Base-by-base conservation (phyloP, 1,140 invertebrate species). In the Pachypsylla venusta region DNA sequence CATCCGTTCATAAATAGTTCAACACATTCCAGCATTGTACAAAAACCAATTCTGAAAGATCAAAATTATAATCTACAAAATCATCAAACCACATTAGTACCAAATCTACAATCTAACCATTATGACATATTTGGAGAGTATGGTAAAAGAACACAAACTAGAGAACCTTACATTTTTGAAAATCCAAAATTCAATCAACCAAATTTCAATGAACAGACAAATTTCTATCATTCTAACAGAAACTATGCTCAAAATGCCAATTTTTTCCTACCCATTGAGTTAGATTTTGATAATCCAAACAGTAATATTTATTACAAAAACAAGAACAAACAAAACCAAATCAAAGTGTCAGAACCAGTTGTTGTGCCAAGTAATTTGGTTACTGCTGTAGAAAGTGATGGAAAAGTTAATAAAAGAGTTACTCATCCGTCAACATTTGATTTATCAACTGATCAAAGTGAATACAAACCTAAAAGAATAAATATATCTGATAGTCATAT, bases 91-190 rank as follows among this genome's bases (percentile, higher is more conserved):
- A n/a, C n/a, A n/a, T n/a, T n/a, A n/a, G n/a, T n/a, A n/a, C n/a
- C n/a, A n/a, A n/a, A n/a, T n/a, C n/a, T n/a, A n/a, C n/a, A n/a
- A n/a, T n/a, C n/a, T n/a, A n/a, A 48, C 7, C 42, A 48, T 48
- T 48, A 48, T 48, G 42, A 48, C 22, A 48, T 48, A n/a, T 48
- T 48, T 48, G 42, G 42, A 48, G 42, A 48, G 22, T 48, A 48
- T n/a, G 42, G 42, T 19, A n/a, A 48, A n/a, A 48, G 22, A 48
- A 48, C 5, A 19, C 42, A 48, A 19, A 10, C 5, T 22, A 48
- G 22, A 48, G 42, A 48, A n/a, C 42, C 42, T 7, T 48, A 48
- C 16, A 19, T 4, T 7, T 48, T 48, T 48, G 42, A 48, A 19
- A 10, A 7, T 48, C 42, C 42, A n/a, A 48, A 4, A 7, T 5